These are phyloP conservation scores for Plusia festucae DNA, from an alignment of 2,888 invertebrate species.

Conservation along the genomic window DNA sequence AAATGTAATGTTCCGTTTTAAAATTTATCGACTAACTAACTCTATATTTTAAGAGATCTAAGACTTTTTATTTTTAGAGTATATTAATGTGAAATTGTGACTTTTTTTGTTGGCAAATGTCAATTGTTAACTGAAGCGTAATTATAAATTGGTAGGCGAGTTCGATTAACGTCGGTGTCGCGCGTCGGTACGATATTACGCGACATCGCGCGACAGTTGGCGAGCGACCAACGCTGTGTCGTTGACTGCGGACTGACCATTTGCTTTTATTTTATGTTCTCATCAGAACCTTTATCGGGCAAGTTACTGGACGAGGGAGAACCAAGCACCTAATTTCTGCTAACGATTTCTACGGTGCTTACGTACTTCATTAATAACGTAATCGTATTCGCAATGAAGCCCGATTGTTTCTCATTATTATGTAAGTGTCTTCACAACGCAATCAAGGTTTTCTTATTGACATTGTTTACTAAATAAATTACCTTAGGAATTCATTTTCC, in stretches of 20 bases:
- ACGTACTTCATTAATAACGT: constrained; percentile 25
- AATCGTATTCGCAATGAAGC: constrained; percentile 8
- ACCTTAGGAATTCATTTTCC: neutral
- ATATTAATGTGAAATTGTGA: constrained; percentile 44
- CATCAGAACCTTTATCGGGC: constrained; percentile 80
- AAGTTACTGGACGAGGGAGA: constrained; percentile 66
- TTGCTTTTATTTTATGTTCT: constrained; percentile 85
- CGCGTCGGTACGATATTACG: constrained; percentile 52
- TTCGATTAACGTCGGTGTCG: constrained; percentile 58
- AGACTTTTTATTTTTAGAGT: constrained; percentile 33
- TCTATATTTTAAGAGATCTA: constrained; percentile 45
- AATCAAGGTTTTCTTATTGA: neutral
- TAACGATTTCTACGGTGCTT: constrained; percentile 22
- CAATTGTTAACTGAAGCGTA: constrained; percentile 61
- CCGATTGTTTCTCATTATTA: constrained; percentile 1
- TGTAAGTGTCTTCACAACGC: constrained; percentile 2
- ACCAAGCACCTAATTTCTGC: constrained; percentile 45
- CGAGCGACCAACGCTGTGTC: constrained; percentile 83
- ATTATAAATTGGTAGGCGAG: constrained; percentile 61
- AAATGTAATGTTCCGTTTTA: constrained; percentile 32
- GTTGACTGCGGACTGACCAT: constrained; percentile 75
- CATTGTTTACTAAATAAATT: neutral
- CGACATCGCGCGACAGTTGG: constrained; percentile 75
- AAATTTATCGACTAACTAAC: constrained; percentile 39
- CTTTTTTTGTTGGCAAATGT: constrained; percentile 55